Percentiles rank a stretch among this genome's conserved stretches.
These are phyloP conservation scores for Trichopoda pennipes DNA, from an alignment of 2,888 invertebrate genomes.

Conservation along the genomic window DNA sequence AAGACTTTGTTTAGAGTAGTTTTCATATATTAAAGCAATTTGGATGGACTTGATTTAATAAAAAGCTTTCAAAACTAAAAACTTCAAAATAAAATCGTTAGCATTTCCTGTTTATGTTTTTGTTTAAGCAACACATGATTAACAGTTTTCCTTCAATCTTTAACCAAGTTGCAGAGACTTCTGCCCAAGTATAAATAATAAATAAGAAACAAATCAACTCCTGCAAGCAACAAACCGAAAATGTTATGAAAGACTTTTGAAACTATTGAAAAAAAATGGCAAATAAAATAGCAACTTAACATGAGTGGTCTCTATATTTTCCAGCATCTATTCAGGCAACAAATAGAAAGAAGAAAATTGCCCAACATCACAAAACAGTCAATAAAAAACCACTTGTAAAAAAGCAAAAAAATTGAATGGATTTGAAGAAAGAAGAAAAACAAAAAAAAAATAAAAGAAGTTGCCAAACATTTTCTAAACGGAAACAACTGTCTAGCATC, in stretches of 20 bases:
- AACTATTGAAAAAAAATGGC: constrained; percentile 34
- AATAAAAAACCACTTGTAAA: constrained; percentile 65
- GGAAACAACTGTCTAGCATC: constrained; percentile 77
- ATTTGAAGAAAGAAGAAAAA: constrained; percentile 19
- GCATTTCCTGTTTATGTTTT: constrained; percentile 50
- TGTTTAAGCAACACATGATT: constrained; percentile 15
- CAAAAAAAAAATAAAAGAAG: constrained; percentile 32
- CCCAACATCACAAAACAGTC: constrained; percentile 48
- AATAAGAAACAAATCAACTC: constrained; percentile 20
- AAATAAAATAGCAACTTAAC: constrained; percentile 43
- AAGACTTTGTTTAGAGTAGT: no score
- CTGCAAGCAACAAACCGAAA: constrained; percentile 18
- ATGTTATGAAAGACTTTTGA: constrained; percentile 41
- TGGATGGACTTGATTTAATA: not conserved
- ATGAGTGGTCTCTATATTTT: constrained; percentile 56
- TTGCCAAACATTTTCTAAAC: constrained; percentile 73
- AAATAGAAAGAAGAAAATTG: constrained; percentile 8
- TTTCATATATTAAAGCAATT: no score
- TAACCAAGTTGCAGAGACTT: not conserved
- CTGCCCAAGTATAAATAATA: not conserved
- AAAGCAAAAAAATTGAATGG: constrained; percentile 23
- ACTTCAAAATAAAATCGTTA: constrained; percentile 31
- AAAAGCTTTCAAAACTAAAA: not conserved
- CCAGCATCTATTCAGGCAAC: constrained; percentile 35
- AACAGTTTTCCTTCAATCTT: constrained; percentile 46